A percentile compares a stretch with the other conserved stretches of the same genome.
phyloP scores from a whole-genome alignment of 64 coral and sea anemone genomes.

The Pocillopora verrucosa region DNA sequence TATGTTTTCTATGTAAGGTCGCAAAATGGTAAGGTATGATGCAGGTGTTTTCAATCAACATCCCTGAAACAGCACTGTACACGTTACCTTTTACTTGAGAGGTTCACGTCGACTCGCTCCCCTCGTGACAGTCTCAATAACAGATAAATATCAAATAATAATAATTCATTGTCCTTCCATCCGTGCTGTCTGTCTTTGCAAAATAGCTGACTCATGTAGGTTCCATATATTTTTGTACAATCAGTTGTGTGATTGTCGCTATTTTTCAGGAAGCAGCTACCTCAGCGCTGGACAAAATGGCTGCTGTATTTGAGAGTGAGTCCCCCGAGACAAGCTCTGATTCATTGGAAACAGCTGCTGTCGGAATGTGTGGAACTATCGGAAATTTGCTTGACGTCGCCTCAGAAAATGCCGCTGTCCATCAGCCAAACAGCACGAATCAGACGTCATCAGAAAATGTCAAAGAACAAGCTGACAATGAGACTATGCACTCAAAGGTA shows the following conservation, averaged over 20 bases:
- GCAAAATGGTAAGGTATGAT: no score
- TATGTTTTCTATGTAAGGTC: no score
- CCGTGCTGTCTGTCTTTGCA: no score
- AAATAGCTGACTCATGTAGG: no score
- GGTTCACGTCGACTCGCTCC: no score
- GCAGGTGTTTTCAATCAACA: no score
- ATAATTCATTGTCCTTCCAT: no score
- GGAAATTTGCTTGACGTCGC: conserved; percentile 49
- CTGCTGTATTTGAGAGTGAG: conserved; percentile 22
- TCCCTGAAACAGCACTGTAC: no score
- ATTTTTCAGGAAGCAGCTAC: conserved; percentile 19
- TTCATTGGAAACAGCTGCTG: conserved; percentile 42
- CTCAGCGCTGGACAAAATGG: conserved; percentile 7
- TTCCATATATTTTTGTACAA: background rate
- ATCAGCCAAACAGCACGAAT: conserved; percentile 19
- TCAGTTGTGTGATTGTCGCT: background rate
- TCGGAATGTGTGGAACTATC: conserved; percentile 21
- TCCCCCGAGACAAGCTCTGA: conserved; percentile 13
- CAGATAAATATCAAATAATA: no score
- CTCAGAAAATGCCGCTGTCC: conserved; percentile 27
- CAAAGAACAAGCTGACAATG: background rate
- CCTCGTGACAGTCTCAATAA: no score
- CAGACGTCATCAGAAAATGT: background rate
- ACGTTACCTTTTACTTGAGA: no score
- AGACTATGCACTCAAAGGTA: background rate